Percentiles rank a stretch among this genome's conserved stretches.
These are phyloP conservation scores for Archivesica marissinica DNA, from an alignment of 1,140 invertebrate species.

Conservation along the genomic window DNA sequence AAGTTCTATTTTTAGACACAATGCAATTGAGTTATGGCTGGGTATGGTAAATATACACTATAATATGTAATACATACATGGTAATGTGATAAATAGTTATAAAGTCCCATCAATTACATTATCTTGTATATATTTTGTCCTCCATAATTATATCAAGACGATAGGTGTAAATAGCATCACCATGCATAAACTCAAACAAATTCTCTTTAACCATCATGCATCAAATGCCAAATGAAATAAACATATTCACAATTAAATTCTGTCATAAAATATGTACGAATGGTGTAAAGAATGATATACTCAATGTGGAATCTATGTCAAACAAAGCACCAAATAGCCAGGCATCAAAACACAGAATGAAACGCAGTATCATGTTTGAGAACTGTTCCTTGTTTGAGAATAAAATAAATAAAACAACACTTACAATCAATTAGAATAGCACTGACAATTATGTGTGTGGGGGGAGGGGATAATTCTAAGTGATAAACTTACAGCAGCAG, in stretches of 20 bases:
- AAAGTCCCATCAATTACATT: no score
- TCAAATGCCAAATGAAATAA: background rate
- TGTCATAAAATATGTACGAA: background rate
- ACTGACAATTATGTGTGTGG: no score
- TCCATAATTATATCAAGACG: background rate
- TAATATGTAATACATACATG: no score
- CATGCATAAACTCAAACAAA: background rate
- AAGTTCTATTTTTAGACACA: no score
- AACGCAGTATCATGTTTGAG: background rate
- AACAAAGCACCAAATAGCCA: conserved; percentile 29
- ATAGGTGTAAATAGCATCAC: background rate
- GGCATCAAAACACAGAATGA: conserved; percentile 1
- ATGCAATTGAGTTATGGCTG: no score
- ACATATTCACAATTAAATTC: background rate
- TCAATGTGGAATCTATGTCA: background rate
- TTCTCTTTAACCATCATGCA: background rate
- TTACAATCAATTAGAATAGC: no score
- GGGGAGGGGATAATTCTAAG: no score
- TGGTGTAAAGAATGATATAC: background rate
- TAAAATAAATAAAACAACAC: background rate
- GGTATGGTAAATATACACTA: no score
- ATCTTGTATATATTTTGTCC: no score
- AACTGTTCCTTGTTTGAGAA: background rate
- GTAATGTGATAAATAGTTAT: no score
- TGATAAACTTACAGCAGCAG: no score